A percentile compares a stretch with the other conserved stretches of the same genome.
Evolutionary conservation across 2,888 invertebrate species (phyloP).

Genomic region (Caenorhabditis drosophilae): DNA sequence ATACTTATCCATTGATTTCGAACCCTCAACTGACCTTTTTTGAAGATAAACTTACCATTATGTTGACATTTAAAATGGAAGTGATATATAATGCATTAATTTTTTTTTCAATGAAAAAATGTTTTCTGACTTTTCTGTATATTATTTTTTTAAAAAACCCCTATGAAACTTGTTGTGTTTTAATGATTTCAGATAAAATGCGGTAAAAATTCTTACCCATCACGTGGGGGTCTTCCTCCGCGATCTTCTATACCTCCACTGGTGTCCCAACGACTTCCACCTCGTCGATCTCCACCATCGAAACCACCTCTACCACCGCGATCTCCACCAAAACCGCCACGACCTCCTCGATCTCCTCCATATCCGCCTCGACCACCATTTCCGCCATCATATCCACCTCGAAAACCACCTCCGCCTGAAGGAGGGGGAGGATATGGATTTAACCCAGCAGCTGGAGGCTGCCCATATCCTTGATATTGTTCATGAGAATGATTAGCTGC

Average conservation of each 20-base stretch:
- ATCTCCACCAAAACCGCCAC: constrained; percentile 12
- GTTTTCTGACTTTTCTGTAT: no score
- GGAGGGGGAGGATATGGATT: constrained; percentile 19
- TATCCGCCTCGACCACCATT: constrained; percentile 23
- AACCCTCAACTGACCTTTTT: background rate
- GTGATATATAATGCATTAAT: no score
- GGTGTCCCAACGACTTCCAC: constrained; percentile 29
- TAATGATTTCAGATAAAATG: background rate
- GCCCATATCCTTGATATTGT: constrained; percentile 25
- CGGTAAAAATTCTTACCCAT: constrained; percentile 29
- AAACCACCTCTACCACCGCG: constrained; percentile 27
- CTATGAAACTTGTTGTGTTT: background rate
- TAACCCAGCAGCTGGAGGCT: constrained; percentile 9
- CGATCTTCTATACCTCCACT: constrained; percentile 22
- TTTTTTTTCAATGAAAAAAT: no score
- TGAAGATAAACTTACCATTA: background rate
- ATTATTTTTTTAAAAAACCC: background rate
- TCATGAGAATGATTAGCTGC: constrained; percentile 31
- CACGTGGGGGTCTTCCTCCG: constrained; percentile 13
- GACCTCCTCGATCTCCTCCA: constrained; percentile 22
- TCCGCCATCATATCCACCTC: constrained; percentile 14
- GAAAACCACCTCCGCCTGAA: constrained; percentile 9
- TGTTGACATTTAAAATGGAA: no score
- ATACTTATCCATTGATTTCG: no score
- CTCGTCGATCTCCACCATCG: constrained; percentile 28